Conservation (phyloP, 2,797 vertebrate genomes). For the Vultur gryphus region DNA sequence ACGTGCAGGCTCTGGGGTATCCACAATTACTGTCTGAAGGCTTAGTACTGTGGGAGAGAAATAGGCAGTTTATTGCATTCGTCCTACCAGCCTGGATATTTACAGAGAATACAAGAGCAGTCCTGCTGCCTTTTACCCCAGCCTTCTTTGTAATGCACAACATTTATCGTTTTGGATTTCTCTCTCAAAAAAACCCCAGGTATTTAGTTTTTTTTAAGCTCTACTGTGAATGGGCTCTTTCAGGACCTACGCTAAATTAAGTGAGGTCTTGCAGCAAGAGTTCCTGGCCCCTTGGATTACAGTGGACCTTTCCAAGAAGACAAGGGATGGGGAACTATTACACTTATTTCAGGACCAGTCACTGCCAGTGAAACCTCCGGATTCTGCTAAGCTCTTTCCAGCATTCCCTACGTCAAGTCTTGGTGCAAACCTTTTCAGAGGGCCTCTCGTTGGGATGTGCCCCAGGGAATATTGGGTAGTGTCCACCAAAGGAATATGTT, state of each 20-base stretch:
- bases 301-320: not conserved
- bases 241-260: not conserved
- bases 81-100: not conserved
- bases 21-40: not conserved
- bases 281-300: not conserved
- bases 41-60: not conserved
- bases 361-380: not conserved
- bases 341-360: not conserved
- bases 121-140: not conserved
- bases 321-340: not conserved
- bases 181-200: not conserved
- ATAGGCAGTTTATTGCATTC: not conserved
- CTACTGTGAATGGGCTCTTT: not conserved
- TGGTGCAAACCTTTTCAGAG: not conserved
- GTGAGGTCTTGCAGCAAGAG: not conserved
- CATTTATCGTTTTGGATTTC: not conserved
- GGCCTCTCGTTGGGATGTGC: not conserved
- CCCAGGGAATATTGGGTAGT: not conserved
- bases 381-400: not conserved
- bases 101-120: not conserved
- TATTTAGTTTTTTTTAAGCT: not conserved
- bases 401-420: not conserved
- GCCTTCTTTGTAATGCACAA: not conserved
- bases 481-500: not conserved
- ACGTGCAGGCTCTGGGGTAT: not conserved